Evolutionary conservation across 2,888 invertebrate genomes (phyloP).

Genomic region (Ennomos quercinarius): DNA sequence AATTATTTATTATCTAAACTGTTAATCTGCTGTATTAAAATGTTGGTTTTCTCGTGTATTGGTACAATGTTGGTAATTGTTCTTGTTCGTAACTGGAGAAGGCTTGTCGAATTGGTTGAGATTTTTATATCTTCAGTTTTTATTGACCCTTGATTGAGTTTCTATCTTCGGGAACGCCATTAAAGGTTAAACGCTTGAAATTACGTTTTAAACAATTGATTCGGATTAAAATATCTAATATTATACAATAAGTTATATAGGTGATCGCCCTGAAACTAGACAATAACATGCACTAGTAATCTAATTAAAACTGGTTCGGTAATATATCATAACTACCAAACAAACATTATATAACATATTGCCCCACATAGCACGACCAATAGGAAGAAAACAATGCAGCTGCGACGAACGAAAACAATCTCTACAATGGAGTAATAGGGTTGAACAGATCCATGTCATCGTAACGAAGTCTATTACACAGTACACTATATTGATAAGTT

Average conservation of each 20-base stretch:
- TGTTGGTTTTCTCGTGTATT: conserved; percentile 13
- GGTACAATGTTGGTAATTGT: conserved; percentile 5
- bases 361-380: conserved; percentile 13
- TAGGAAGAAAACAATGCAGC: conserved; percentile 10
- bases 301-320: neutral
- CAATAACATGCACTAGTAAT: neutral
- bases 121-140: neutral
- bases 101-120: conserved; percentile 2
- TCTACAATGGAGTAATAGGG: conserved; percentile 44
- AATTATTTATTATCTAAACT: conserved; percentile 50
- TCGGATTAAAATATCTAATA: no score
- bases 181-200: no score
- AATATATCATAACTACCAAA: neutral
- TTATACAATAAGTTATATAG: no score
- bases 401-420: conserved; percentile 38
- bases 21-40: conserved; percentile 40
- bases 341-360: conserved; percentile 15
- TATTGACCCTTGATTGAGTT: no score
- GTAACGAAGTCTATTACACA: conserved; percentile 38
- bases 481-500: conserved; percentile 51
- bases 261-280: neutral
- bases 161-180: no score
- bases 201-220: no score
- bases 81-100: conserved; percentile 7
- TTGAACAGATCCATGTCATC: conserved; percentile 41